Percentiles rank a stretch among this genome's conserved stretches.
phyloP scores from a whole-genome alignment of 2,888 invertebrate genomes.

The Parnassius mnemosyne region DNA sequence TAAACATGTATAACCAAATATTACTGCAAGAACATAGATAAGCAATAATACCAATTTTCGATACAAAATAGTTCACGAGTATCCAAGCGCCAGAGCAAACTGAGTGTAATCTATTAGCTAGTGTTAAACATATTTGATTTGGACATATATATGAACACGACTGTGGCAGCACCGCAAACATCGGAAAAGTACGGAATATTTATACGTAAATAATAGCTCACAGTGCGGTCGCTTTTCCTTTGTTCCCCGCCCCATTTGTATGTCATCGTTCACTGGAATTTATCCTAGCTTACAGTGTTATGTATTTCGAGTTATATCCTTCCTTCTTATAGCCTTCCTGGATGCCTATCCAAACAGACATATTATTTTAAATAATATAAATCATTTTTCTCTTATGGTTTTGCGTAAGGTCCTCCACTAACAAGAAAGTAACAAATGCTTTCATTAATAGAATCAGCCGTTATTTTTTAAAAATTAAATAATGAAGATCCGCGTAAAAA shows the following conservation, averaged over 20 bases:
- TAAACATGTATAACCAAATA: background rate
- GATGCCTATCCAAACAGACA: too few relatives aligned
- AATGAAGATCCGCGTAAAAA: too few relatives aligned
- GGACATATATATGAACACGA: conserved; percentile 48
- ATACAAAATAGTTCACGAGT: conserved; percentile 38
- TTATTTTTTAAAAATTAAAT: too few relatives aligned
- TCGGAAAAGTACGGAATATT: conserved; percentile 67
- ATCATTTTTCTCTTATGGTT: too few relatives aligned
- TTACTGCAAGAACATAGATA: background rate
- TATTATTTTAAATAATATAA: too few relatives aligned
- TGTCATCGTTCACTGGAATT: conserved; percentile 13
- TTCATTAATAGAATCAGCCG: too few relatives aligned
- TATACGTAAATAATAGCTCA: conserved; percentile 26
- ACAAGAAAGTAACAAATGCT: too few relatives aligned
- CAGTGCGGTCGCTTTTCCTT: conserved; percentile 29
- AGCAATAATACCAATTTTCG: conserved; percentile 23
- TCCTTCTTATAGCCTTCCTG: too few relatives aligned
- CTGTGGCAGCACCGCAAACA: conserved; percentile 55
- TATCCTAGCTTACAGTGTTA: background rate
- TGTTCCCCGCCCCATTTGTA: conserved; percentile 31
- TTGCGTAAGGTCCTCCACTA: too few relatives aligned
- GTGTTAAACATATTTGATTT: conserved; percentile 69
- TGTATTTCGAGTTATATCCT: too few relatives aligned
- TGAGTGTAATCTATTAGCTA: conserved; percentile 55
- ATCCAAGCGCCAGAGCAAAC: conserved; percentile 42